Evolutionary conservation across 2,113 vertebrate species (phyloP), one percentile per base, ranked within the genome.

Genomic region (Alosa alosa): DNA sequence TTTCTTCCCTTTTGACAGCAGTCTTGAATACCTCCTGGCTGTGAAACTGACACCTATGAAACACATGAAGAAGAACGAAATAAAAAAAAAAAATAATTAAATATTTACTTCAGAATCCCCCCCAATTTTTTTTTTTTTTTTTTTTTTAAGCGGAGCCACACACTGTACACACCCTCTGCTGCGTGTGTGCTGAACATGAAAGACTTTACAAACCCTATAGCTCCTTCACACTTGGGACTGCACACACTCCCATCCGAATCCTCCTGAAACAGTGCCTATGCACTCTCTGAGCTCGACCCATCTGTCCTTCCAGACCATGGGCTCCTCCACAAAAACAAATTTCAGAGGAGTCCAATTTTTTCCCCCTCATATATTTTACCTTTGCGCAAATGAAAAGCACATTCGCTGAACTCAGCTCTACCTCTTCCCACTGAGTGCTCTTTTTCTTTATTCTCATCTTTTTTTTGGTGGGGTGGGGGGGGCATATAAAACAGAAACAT

Each of bases 341-440:
- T 83, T 46, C 44, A 50, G 82, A n/a, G 17, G 47, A 86, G 85
- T 87, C 82, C 41, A 89, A 89, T 88, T 88, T 83, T 72, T 84
- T 52, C 41, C 81, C 47, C 81, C 31, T 64, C 31, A 55, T 60
- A 84, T 84, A 83, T 86, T 87, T 86, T 82, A 90, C 81, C 86
- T 89, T 89, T 89, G 49, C 36, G 18, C 41, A 92, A 88, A 90
- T 91, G 55, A 88, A 88, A 91, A 91, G 87, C 91, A 91, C 87
- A 89, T 90, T 89, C 87, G 87, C 88, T 92, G 84, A 91, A 89
- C 87, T 87, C 85, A 83, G 82, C 83, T 84, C 86, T 88, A 90
- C 50, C 75, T 88, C 82, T 25, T 87, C 60, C 84, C 84, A 81
- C 81, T 83, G 41, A 25, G 44, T 55, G 39, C 25, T 87, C 72